phyloP scores from a whole-genome alignment of 2,797 vertebrate genomes.

The Rhinophrynus dorsalis region DNA sequence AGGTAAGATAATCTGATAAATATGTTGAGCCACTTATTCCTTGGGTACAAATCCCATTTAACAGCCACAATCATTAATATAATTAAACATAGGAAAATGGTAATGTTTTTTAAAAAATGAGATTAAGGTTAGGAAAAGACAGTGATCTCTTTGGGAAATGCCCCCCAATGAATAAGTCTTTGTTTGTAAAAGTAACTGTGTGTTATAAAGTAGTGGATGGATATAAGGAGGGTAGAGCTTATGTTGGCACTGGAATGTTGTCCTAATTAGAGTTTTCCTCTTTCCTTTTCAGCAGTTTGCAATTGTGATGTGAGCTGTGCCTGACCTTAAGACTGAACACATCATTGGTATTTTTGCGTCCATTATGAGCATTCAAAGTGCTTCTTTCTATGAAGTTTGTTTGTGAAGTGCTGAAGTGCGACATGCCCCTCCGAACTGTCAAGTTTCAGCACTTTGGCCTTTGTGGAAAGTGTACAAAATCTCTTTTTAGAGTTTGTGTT shows the following conservation, averaged over 20 bases:
- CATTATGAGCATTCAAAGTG: slow-evolving; percentile 16
- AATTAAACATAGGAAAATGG: too few species aligned
- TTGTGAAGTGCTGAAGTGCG: slow-evolving; percentile 37
- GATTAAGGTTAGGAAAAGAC: too few species aligned
- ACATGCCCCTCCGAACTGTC: slow-evolving; percentile 35
- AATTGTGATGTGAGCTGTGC: slow-evolving; percentile 21
- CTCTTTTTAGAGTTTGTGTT: slow-evolving; percentile 20
- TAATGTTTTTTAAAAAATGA: too few species aligned
- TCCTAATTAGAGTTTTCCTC: slow-evolving; percentile 46
- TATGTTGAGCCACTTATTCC: too few species aligned
- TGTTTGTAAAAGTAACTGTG: neutral
- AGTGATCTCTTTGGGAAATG: too few species aligned
- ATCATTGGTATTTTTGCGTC: slow-evolving; percentile 30
- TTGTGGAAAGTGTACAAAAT: slow-evolving; percentile 28
- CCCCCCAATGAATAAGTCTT: slow-evolving; percentile 15
- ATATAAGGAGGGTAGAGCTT: slow-evolving; percentile 1
- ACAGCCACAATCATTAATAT: too few species aligned
- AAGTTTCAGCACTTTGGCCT: slow-evolving; percentile 26
- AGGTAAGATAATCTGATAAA: too few species aligned
- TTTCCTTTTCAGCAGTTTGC: slow-evolving; percentile 8
- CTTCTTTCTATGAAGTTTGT: neutral
- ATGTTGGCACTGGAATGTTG: slow-evolving; percentile 24
- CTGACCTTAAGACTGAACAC: slow-evolving; percentile 31
- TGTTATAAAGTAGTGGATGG: slow-evolving; percentile 4
- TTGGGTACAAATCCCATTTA: too few species aligned